Base-by-base conservation (phyloP, 2,113 vertebrate species). In the Dicerorhinus sumatrensis region DNA sequence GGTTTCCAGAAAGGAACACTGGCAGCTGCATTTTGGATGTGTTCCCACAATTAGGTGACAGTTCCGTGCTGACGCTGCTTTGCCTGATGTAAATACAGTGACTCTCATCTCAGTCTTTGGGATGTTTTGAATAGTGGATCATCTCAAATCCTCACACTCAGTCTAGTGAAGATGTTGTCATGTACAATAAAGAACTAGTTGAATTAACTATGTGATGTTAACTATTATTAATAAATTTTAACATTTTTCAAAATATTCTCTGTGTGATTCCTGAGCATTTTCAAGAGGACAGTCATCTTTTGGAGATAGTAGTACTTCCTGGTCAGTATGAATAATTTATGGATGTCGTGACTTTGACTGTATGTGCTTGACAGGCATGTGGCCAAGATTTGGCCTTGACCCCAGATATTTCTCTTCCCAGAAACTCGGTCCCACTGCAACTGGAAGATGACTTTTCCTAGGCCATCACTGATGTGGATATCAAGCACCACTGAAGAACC, bases 141-240 rank as follows among this genome's bases (percentile, higher is more conserved):
- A 80, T 94, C 93, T 95, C 73, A 83, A 65, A 91, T n/a, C 93
- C 89, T 79, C 31, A 29, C 73, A 69, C 83, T 92, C 91, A 31
- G 86, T 96, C 91, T 97, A 91, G 91, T 93, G 83, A 90, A 94
- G 91, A 70, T 96, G 58, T 89, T 86, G 82, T 97, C 80, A 58
- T 97, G 96, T 94, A 97, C 21, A 84, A 70, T 97, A 97, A 88
- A 54, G 70, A 95, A 42, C 83, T 98, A 96, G 95, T 92, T 39
- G 76, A 72, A 97, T 92, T 98, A 97, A 97, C 93, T 94, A 93
- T 97, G 94, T 91, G 95, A 91, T 86, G 77, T 98, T 97, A 96
- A 96, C 36, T 98, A 92, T 81, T 95, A 87, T 97, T 96, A 98
- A 98, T 97, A 98, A 98, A 98, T 96, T 94, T 97, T 96, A 97